phyloP scores from a whole-genome alignment of 2,113 vertebrate genomes.

The Embiotoca jacksoni region DNA sequence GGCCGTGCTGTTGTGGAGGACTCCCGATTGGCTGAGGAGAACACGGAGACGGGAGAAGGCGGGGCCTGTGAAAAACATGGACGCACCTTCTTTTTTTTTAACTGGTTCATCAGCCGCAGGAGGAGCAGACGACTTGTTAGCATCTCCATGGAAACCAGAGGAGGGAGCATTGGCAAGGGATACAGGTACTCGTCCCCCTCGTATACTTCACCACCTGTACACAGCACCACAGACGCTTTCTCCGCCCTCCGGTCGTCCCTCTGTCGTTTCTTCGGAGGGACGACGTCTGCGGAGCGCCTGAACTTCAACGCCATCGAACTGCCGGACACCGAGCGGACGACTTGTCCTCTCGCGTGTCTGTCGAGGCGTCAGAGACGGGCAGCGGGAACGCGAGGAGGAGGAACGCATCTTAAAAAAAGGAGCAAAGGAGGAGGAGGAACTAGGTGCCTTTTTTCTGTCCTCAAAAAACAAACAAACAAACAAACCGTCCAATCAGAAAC shows the following conservation, averaged over 20 bases:
- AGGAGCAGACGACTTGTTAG: constrained; percentile 71
- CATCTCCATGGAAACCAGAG: constrained; percentile 59
- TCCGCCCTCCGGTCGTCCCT: constrained; percentile 16
- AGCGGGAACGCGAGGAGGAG: background rate
- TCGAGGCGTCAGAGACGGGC: background rate
- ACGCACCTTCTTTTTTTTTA: constrained; percentile 27
- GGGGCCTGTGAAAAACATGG: constrained; percentile 16
- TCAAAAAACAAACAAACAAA: constrained; percentile 10
- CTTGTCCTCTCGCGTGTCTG: constrained; percentile 61
- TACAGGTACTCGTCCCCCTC: constrained; percentile 5
- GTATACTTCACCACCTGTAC: constrained; percentile 45
- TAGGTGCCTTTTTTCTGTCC: constrained; percentile 74
- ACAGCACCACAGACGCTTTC: constrained; percentile 48
- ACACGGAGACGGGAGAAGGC: constrained; percentile 27
- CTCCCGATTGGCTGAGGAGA: constrained; percentile 47
- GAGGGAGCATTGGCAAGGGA: constrained; percentile 17
- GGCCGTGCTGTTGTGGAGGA: constrained; percentile 35
- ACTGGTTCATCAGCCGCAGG: constrained; percentile 25
- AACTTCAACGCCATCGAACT: constrained; percentile 18
- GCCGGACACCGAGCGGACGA: constrained; percentile 55
- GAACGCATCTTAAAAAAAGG: constrained; percentile 3
- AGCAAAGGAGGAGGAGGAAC: constrained; percentile 65
- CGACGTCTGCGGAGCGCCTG: background rate
- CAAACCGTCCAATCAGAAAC: constrained; percentile 32
- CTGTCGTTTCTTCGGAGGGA: constrained; percentile 15